phyloP scores from a whole-genome alignment of 2,113 vertebrate genomes.

The Himantopus leucocephalus region DNA sequence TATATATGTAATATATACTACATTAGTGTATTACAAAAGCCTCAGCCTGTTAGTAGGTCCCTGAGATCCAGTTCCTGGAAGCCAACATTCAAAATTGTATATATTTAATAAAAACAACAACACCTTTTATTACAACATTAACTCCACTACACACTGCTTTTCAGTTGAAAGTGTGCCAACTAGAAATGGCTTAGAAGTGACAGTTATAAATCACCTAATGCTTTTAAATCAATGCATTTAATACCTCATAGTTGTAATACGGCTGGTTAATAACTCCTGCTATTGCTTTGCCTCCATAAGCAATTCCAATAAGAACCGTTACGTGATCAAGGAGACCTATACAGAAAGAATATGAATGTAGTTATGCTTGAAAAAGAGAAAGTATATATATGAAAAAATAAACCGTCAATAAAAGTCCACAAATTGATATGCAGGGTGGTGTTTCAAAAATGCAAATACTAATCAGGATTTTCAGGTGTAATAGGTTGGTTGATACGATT shows the following conservation, averaged over 20 bases:
- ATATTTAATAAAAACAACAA: not conserved
- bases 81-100: not conserved
- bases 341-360: not conserved
- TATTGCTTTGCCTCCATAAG: slow-evolving; percentile 90
- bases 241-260: slow-evolving; percentile 97
- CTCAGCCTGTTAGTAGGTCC: not conserved
- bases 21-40: not conserved
- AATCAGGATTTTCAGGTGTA: not conserved
- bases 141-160: not conserved
- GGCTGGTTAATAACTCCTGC: slow-evolving; percentile 98
- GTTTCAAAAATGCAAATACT: not conserved
- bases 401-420: not conserved
- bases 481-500: not conserved
- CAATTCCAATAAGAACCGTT: slow-evolving; percentile 95
- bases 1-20: not conserved
- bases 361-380: not conserved
- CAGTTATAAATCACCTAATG: not conserved
- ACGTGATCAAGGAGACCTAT: slow-evolving; percentile 95
- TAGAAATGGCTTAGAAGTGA: not conserved
- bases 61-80: not conserved
- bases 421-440: not conserved
- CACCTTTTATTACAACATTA: not conserved
- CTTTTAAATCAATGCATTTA: not conserved
- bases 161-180: not conserved
- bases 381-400: not conserved